Evolutionary conservation across 1,140 invertebrate genomes (phyloP).

Genomic region (Paramacrobiotus metropolitanus): DNA sequence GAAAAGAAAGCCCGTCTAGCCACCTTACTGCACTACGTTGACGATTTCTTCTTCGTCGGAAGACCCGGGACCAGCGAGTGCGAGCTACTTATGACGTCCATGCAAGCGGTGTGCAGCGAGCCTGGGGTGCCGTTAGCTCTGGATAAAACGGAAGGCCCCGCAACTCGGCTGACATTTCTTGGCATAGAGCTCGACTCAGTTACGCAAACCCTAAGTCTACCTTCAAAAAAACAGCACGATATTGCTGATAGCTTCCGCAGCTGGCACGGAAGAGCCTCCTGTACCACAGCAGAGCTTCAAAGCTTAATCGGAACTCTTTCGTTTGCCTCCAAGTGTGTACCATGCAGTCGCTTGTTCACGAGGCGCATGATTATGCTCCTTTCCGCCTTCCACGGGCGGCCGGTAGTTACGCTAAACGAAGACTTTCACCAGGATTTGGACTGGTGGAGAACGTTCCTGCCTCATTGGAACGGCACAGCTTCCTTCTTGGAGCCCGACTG

Average conservation of each 20-base stretch:
- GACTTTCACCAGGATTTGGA: background rate
- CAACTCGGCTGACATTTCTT: background rate
- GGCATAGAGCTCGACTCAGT: background rate
- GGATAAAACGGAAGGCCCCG: background rate
- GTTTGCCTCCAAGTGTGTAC: background rate
- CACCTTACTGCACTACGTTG: background rate
- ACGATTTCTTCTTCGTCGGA: background rate
- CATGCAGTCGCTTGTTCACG: background rate
- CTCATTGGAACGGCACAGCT: background rate
- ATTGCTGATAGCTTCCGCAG: background rate
- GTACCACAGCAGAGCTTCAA: background rate
- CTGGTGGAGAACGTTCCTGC: background rate
- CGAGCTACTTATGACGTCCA: background rate
- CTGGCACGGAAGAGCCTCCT: background rate
- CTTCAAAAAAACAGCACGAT: background rate
- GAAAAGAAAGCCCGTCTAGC: background rate
- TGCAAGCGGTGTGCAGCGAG: background rate
- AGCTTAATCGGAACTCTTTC: background rate
- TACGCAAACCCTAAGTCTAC: background rate
- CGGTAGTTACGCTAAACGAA: background rate
- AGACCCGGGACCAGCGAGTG: background rate
- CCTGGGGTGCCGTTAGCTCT: background rate
- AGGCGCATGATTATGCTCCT: background rate
- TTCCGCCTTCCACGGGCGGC: background rate
- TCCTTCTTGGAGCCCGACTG: background rate